Conservation (phyloP, 2,113 vertebrate genomes). For the Amblyornis subalaris region DNA sequence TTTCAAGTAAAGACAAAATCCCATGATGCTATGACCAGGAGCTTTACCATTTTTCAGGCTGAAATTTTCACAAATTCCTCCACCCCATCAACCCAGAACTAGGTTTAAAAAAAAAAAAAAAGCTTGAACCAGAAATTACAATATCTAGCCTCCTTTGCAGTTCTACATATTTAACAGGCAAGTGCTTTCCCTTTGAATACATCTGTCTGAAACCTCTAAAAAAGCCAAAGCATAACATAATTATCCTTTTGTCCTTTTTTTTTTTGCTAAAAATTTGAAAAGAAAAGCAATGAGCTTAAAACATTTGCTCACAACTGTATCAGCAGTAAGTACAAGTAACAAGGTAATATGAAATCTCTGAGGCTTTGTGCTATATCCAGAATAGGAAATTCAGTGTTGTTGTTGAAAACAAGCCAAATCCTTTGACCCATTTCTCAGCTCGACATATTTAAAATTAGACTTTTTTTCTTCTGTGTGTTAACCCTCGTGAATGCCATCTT, state of each 20-base stretch:
- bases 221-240: neutral
- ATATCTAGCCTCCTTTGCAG: neutral
- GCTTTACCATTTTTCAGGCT: neutral
- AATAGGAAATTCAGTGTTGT: slow-evolving; percentile 1
- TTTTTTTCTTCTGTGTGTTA: neutral
- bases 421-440: slow-evolving; percentile 51
- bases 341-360: neutral
- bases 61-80: neutral
- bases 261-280: neutral
- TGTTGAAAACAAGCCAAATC: slow-evolving; percentile 51
- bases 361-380: neutral
- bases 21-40: neutral
- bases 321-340: neutral
- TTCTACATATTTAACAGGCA: neutral
- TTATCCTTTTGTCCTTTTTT: neutral
- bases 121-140: neutral
- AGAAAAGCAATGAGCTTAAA: neutral
- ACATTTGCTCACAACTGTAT: neutral
- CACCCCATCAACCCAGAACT: neutral
- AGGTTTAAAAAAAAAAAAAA: neutral
- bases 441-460: neutral
- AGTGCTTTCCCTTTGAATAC: neutral
- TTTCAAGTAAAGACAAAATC: neutral
- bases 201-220: neutral
- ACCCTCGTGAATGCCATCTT: neutral